A percentile compares a stretch with the other conserved stretches of the same genome.
phyloP scores from a whole-genome alignment of 2,888 invertebrate genomes.

The Brenthis ino region DNA sequence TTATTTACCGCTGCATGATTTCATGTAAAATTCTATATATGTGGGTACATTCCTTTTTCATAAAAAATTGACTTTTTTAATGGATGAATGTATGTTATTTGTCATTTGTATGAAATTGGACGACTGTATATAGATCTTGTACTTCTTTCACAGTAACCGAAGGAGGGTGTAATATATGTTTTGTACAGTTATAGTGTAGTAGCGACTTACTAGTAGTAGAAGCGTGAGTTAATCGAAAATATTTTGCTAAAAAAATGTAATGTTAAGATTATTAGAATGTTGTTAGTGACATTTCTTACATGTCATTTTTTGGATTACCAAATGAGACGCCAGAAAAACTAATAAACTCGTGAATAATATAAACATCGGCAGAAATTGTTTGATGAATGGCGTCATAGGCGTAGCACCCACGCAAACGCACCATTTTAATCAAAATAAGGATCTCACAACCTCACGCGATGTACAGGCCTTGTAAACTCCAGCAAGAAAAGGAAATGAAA shows the following conservation, averaged over 20 bases:
- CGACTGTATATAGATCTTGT: too few relatives aligned
- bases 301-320: conserved; percentile 4
- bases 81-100: too few relatives aligned
- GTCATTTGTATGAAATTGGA: too few relatives aligned
- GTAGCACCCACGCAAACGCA: conserved; percentile 64
- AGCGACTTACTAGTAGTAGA: too few relatives aligned
- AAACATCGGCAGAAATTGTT: conserved; percentile 63
- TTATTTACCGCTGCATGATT: background rate
- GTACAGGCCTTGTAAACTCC: conserved; percentile 43
- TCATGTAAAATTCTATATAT: too few relatives aligned
- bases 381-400: conserved; percentile 64
- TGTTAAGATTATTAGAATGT: background rate
- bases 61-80: background rate
- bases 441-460: conserved; percentile 71
- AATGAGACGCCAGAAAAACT: conserved; percentile 25
- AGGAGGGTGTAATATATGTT: too few relatives aligned
- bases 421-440: conserved; percentile 66
- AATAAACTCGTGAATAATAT: conserved; percentile 46
- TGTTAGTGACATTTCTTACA: background rate
- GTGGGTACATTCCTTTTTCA: too few relatives aligned
- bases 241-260: background rate
- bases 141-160: too few relatives aligned
- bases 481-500: conserved; percentile 14
- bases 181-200: too few relatives aligned
- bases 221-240: background rate